Base-by-base conservation (phyloP, 2,113 vertebrate species). In the Petroica traversi region DNA sequence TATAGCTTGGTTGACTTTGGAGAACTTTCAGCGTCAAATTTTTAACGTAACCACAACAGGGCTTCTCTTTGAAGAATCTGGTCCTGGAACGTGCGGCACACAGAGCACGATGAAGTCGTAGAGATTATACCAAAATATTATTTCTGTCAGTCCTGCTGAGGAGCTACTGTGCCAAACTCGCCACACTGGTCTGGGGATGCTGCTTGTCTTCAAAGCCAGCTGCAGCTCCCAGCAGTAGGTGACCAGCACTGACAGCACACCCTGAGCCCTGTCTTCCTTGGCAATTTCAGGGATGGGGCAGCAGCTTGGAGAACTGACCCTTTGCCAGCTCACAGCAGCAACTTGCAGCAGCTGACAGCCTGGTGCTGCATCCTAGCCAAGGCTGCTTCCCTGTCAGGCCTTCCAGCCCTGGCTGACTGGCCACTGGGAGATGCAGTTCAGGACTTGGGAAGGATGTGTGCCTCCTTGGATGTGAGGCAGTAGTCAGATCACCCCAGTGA, bases 1-100 rank as follows among this genome's bases (percentile, higher is more conserved):
- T 85, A 85, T 61, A 48, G 55, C 57, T 82, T 49, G 28, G 78
- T 89, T 96, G 92, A 88, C 74, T 93, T 96, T 96, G 93, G 95
- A 96, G 81, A 77, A 69, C 25, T 48, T 69, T 88, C 89, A 96
- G 78, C 74, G 69, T 79, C 45, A 62, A 64, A 91, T 94, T 92
- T 93, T 88, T 93, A 89, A 68, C 1, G 10, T 92, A 93, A 93
- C 79, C 91, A 54, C 76, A 92, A 63, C 43, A 58, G 78, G 71
- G 63, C 46, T 93, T 84, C 57, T 92, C 57, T 89, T 63, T 82
- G 67, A 75, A 71, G 80, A 41, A 31, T 45, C 40, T 75, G 73
- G 68, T 78, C n/a, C 76, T 77, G 89, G 52, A 89, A 79, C 2
- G 2, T 62, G 46, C 0, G 0, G 74, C 76, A 43, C 54, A 2